Conservation (phyloP, 2,888 invertebrate genomes). For the Zootermopsis nevadensis region DNA sequence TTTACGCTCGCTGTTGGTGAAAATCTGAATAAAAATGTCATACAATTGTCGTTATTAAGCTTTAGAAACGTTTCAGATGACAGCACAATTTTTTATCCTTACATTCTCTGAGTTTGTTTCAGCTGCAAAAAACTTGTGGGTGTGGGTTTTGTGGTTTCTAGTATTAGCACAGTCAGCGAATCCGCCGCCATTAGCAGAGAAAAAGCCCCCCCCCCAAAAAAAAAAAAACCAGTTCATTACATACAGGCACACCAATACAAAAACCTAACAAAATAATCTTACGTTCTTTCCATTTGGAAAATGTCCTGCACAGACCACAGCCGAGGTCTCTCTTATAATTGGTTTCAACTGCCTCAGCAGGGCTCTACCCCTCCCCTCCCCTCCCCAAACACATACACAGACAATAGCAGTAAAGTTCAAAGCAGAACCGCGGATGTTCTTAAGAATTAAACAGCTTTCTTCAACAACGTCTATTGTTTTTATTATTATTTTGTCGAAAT, state of each 20-base stretch:
- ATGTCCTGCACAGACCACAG: constrained; percentile 6
- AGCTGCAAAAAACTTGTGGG: neutral
- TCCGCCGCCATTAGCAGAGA: neutral
- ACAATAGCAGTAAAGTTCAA: neutral
- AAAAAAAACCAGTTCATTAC: constrained; percentile 10
- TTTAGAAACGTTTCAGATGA: neutral
- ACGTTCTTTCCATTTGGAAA: neutral
- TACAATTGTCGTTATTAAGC: neutral
- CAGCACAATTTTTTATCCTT: neutral
- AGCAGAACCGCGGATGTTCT: neutral
- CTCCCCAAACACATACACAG: too few relatives aligned
- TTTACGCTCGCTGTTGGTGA: too few relatives aligned
- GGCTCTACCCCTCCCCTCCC: neutral
- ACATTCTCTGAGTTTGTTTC: neutral
- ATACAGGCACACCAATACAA: neutral
- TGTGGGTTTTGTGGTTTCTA: neutral
- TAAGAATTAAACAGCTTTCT: neutral
- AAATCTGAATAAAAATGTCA: too few relatives aligned
- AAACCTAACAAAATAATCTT: neutral
- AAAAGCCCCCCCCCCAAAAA: neutral
- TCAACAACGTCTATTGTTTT: neutral
- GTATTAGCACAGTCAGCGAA: neutral
- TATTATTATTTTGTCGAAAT: too few relatives aligned
- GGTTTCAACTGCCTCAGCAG: constrained; percentile 21
- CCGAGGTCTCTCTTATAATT: neutral